Evolutionary conservation across 2,113 vertebrate genomes (phyloP).

Genomic region (Origma solitaria): DNA sequence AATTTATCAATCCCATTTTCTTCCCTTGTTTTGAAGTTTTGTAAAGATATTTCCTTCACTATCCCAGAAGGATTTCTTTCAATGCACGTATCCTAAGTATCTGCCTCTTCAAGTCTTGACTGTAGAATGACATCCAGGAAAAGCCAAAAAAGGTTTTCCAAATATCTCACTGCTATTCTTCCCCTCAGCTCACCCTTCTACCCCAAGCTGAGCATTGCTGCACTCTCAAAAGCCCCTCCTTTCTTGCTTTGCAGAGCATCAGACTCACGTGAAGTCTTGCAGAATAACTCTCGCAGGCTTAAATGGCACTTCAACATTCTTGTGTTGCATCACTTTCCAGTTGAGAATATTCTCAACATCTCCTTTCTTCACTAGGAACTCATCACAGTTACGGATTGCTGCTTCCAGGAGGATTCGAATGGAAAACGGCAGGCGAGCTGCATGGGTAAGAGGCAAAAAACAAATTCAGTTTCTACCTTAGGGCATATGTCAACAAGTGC

Average conservation of each 20-base stretch:
- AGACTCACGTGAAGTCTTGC: conserved; percentile 94
- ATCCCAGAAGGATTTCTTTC: not conserved
- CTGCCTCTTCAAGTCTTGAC: not conserved
- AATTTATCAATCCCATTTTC: not conserved
- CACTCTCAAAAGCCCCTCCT: not conserved
- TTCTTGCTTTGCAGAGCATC: not conserved
- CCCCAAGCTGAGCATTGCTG: not conserved
- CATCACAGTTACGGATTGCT: conserved; percentile 91
- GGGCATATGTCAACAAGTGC: not conserved
- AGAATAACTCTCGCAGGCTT: conserved; percentile 93
- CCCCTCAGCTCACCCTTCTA: not conserved
- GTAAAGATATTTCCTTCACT: not conserved
- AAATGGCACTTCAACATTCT: conserved; percentile 92
- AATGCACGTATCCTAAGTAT: not conserved
- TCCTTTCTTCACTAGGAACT: conserved; percentile 86
- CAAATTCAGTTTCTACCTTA: not conserved
- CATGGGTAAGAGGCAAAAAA: not conserved
- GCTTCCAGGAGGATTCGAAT: conserved; percentile 92
- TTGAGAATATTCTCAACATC: conserved; percentile 94
- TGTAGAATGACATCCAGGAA: not conserved
- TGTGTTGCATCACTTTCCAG: conserved; percentile 85
- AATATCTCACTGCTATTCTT: not conserved
- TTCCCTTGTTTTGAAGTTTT: not conserved
- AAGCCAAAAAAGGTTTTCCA: not conserved
- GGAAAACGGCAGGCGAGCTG: conserved; percentile 88